Base-by-base conservation (phyloP, 1,140 invertebrate species). In the Calliphora vicina region DNA sequence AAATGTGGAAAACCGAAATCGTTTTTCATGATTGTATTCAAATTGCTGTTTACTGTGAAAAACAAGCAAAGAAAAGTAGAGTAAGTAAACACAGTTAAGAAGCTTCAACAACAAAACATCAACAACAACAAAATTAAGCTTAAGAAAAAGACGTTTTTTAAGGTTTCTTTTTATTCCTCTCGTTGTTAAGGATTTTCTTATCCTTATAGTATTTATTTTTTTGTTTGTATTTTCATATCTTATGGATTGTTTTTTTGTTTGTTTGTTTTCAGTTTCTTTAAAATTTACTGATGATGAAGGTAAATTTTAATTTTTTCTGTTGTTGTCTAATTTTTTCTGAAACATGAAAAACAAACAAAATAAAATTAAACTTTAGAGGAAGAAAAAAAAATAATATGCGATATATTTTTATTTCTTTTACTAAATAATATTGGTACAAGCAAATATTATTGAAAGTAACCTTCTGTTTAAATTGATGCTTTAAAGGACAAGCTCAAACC, bases 231-330 rank as follows among this genome's bases (percentile, higher is more conserved):
- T 67, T 67, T 23, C n/a, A 67, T 67, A 67, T 67, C 61, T n/a
- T 23, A 25, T 67, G 20, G 61, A 17, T 57, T 57, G 61, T 61
- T 61, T 61, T n/a, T n/a, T 23, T 20, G n/a, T 67, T 50, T 25
- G 20, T 67, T 25, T 67, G 6, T 67, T 67, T 67, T 67, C 23
- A 57, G 15, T 57, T n/a, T 17, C 50, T 57, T 57, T 25, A 67
- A 67, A 67, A 67, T 67, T 67, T 67, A 67, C 61, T 67, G 61
- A 67, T 25, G 61, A 67, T 67, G 61, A 67, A 67, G 61, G 61
- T 67, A 67, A 67, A 67, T 67, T 67, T 67, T n/a, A n/a, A n/a
- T n/a, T 67, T 6, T 67, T 67, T 67, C 25, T 67, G 61, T 67
- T 67, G 50, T 57, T 57, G n/a, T n/a, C 15, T n/a, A 15, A 15